These are phyloP conservation scores for Anagrus nilaparvatae DNA, from an alignment of 1,140 invertebrate genomes.

Conservation along the genomic window DNA sequence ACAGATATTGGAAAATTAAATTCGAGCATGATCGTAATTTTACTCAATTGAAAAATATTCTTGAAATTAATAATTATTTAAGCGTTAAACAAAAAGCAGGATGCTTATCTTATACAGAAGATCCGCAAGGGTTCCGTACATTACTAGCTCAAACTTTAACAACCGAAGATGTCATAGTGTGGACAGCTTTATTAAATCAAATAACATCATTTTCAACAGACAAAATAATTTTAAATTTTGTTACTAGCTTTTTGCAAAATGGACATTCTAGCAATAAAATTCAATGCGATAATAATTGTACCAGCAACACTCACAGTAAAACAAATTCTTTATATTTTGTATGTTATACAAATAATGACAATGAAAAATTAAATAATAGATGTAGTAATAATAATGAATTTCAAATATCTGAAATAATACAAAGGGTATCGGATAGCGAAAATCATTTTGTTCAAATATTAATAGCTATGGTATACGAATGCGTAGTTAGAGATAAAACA, in stretches of 20 bases:
- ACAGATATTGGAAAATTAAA: constrained; percentile 77
- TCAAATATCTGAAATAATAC: constrained; percentile 13
- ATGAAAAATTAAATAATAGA: constrained; percentile 1
- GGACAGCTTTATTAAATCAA: constrained; percentile 49
- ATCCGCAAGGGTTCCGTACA: constrained; percentile 78
- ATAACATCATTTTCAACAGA: constrained; percentile 60
- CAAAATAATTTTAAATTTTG: constrained; percentile 52
- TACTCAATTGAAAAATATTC: constrained; percentile 64
- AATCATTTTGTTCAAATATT: constrained; percentile 55
- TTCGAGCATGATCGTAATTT: constrained; percentile 77
- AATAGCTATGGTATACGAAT: constrained; percentile 72
- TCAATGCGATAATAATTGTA: constrained; percentile 26
- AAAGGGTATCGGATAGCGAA: constrained; percentile 45
- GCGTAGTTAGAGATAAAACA: constrained; percentile 75
- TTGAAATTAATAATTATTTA: constrained; percentile 60
- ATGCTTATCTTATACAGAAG: constrained; percentile 76
- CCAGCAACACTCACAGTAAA: constrained; percentile 10
- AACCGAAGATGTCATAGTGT: constrained; percentile 62
- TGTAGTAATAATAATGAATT: not conserved
- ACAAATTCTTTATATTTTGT: constrained; percentile 12
- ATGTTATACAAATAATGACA: constrained; percentile 1
- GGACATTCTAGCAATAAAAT: not conserved
- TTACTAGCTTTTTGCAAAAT: constrained; percentile 43
- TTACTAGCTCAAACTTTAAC: constrained; percentile 75
- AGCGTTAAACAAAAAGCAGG: constrained; percentile 84